phyloP scores from a whole-genome alignment of 2,113 vertebrate species.

The Tenebrosternarchus preto region DNA sequence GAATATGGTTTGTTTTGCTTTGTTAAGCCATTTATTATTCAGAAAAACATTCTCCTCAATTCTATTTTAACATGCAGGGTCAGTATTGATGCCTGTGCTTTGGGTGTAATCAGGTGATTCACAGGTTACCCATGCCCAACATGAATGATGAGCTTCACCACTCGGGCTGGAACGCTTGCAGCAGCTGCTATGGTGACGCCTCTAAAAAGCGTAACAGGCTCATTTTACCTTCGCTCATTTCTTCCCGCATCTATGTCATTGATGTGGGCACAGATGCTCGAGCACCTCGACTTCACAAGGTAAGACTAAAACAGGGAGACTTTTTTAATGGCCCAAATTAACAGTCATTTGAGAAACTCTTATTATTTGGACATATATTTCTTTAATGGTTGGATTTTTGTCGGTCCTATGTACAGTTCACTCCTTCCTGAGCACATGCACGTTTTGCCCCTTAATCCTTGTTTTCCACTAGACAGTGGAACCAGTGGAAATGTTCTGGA shows the following conservation, averaged over 20 bases:
- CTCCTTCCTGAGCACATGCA: background rate
- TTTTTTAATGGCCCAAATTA: background rate
- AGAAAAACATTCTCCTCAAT: too few species aligned
- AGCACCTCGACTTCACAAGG: slow-evolving; percentile 73
- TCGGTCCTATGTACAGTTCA: background rate
- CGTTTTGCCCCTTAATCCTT: background rate
- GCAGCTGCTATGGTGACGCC: slow-evolving; percentile 86
- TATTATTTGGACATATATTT: background rate
- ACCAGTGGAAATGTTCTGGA: slow-evolving; percentile 78
- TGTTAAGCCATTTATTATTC: too few species aligned
- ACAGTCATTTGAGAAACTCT: background rate
- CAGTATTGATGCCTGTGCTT: background rate
- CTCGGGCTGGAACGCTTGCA: slow-evolving; percentile 92
- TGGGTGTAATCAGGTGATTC: slow-evolving; percentile 80
- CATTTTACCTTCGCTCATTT: slow-evolving; percentile 85
- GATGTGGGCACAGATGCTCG: slow-evolving; percentile 78
- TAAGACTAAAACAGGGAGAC: background rate
- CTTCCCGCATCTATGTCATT: slow-evolving; percentile 86
- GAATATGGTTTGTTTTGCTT: too few species aligned
- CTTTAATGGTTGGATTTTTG: background rate
- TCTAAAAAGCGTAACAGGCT: slow-evolving; percentile 79
- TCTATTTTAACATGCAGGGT: too few species aligned
- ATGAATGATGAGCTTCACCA: slow-evolving; percentile 89
- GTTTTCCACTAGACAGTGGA: slow-evolving; percentile 78
- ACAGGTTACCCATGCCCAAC: slow-evolving; percentile 88